Base-by-base conservation (phyloP, 2,113 vertebrate species). In the Podarcis raffonei region DNA sequence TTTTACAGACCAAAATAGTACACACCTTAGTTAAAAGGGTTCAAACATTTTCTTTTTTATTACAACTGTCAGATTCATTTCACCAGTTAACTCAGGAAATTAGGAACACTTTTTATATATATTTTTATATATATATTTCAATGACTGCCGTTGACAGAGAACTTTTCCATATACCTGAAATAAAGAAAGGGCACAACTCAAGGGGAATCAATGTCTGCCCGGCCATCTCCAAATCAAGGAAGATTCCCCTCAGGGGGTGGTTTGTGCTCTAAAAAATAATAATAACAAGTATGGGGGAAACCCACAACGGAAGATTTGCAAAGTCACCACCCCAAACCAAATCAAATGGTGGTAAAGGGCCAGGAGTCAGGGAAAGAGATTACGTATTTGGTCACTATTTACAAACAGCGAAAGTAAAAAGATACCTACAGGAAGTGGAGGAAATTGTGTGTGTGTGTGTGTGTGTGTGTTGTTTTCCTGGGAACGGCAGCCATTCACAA, bases 381-480 rank as follows among this genome's bases (percentile, higher is more conserved):
- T 96, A 97, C 96, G 96, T 96, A 96, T 98, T 98, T 97, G 97
- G 97, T 98, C 97, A 97, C 97, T 98, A 98, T 98, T 98, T 98
- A 98, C 98, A 98, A 93, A 98, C 95, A 97, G 97, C 95, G 96
- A 96, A 74, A 96, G 96, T 92, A 95, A 97, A 95, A 97, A 97
- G 81, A 95, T 95, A 97, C 96, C 97, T 97, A 97, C 92, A 94
- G 53, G 22, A 96, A 96, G 78, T 97, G 97, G 96, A 95, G 96
- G 96, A 95, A 90, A 91, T 8, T 1, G 5, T 6, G 42, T 48
- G 8, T 11, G 42, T 48, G 94, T 53, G 9, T 53, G 48, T 53
- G 48, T 48, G 48, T 48, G 48, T 48, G 95, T 89, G 92, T 80
- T 37, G 2, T 48, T 83, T 76, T 97, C 48, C 97, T 97, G 97